These are phyloP conservation scores for Campaea margaritaria DNA, from an alignment of 2,888 invertebrate genomes.

Conservation along the genomic window DNA sequence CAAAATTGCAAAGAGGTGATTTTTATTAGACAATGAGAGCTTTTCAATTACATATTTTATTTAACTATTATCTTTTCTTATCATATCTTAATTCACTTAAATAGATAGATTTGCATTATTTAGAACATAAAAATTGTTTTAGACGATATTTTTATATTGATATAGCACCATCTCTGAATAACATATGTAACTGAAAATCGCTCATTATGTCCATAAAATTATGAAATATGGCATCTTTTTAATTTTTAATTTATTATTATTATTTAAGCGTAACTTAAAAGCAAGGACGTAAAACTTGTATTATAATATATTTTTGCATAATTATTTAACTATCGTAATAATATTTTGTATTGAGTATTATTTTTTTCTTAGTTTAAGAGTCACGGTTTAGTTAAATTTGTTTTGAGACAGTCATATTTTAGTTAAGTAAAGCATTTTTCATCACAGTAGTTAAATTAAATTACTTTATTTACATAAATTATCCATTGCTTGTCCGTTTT, in stretches of 20 bases:
- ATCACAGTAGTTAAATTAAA: neutral
- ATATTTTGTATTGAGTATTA: constrained; percentile 8
- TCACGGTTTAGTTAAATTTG: constrained; percentile 10
- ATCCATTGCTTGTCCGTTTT: too few relatives aligned
- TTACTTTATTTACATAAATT: too few relatives aligned
- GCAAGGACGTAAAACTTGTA: constrained; percentile 18
- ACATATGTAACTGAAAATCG: too few relatives aligned
- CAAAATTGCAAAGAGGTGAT: too few relatives aligned
- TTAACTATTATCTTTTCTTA: too few relatives aligned
- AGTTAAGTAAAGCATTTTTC: neutral
- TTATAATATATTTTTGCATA: constrained; percentile 27
- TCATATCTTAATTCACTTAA: too few relatives aligned
- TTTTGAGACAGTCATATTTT: constrained; percentile 23
- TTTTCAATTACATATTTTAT: too few relatives aligned
- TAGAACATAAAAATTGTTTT: too few relatives aligned
- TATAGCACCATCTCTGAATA: too few relatives aligned
- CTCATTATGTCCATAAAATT: neutral
- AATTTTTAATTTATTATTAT: constrained; percentile 15
- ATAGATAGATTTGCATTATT: too few relatives aligned
- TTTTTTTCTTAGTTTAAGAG: constrained; percentile 7
- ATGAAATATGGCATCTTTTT: constrained; percentile 1
- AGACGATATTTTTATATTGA: too few relatives aligned
- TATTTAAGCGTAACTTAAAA: constrained; percentile 16
- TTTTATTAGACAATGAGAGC: too few relatives aligned
- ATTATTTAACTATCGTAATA: constrained; percentile 4